phyloP scores from a whole-genome alignment of 2,797 vertebrate genomes.

The Pangasius mekongensis region DNA sequence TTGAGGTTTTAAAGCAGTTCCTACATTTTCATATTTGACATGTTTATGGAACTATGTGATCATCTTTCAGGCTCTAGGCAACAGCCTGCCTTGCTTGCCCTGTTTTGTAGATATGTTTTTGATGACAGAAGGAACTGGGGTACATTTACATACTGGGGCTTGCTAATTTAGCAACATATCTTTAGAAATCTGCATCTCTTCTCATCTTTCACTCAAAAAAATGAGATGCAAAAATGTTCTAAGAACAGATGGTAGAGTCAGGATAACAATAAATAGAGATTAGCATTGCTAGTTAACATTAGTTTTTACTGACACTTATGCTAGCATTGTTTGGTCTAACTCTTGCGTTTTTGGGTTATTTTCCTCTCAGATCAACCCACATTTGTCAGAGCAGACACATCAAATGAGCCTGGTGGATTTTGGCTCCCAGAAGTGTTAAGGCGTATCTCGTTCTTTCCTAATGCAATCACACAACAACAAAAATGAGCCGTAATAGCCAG shows the following conservation, averaged over 20 bases:
- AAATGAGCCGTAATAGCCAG: not conserved
- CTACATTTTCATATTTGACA: not conserved
- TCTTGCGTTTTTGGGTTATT: not conserved
- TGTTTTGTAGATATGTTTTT: not conserved
- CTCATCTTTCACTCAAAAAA: not conserved
- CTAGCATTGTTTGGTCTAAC: not conserved
- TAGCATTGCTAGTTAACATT: not conserved
- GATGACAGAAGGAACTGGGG: not conserved
- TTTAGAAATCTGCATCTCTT: not conserved
- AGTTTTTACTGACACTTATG: not conserved
- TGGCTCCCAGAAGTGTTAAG: slow-evolving; percentile 12
- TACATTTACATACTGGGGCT: not conserved
- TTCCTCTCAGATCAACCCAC: slow-evolving; percentile 17
- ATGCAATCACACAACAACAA: slow-evolving; percentile 13
- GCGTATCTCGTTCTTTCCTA: not conserved
- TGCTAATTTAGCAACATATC: slow-evolving; percentile 1
- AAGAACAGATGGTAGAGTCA: not conserved
- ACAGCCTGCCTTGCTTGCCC: not conserved
- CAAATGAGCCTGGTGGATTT: not conserved
- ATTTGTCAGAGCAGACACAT: slow-evolving; percentile 1
- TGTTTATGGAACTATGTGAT: not conserved
- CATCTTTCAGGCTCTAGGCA: not conserved
- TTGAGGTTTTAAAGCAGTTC: not conserved
- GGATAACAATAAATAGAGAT: not conserved
- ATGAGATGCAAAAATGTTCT: not conserved